phyloP scores from a whole-genome alignment of 2,888 invertebrate genomes.

The Abscondita cerata region DNA sequence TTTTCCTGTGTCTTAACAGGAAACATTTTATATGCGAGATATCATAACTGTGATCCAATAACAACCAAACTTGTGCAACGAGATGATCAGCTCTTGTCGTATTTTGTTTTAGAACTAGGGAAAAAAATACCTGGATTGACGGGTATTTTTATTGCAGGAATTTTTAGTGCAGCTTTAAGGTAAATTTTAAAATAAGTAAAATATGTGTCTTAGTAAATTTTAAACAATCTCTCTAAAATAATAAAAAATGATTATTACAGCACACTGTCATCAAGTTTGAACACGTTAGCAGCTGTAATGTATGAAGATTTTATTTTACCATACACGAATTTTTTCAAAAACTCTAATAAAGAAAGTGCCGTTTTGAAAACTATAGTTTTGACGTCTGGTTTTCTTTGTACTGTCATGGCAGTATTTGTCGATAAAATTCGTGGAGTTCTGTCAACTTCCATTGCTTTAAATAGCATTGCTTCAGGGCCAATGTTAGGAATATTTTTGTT shows the following conservation, averaged over 20 bases:
- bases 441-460: conserved; percentile 67
- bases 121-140: conserved; percentile 71
- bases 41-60: conserved; percentile 70
- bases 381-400: conserved; percentile 71
- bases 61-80: conserved; percentile 64
- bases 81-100: conserved; percentile 68
- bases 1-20: conserved; percentile 66
- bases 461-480: conserved; percentile 70
- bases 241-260: conserved; percentile 56
- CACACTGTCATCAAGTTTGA: conserved; percentile 68
- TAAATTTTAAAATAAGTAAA: no score
- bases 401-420: conserved; percentile 72
- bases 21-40: conserved; percentile 68
- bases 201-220: no score
- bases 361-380: conserved; percentile 65
- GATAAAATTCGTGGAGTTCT: conserved; percentile 71
- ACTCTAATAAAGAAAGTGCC: conserved; percentile 61
- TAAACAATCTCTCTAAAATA: neutral
- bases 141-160: conserved; percentile 76
- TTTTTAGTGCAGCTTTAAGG: conserved; percentile 76
- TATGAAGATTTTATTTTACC: conserved; percentile 70
- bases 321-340: conserved; percentile 61
- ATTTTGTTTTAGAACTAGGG: conserved; percentile 75
- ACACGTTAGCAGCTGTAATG: conserved; percentile 69
- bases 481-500: conserved; percentile 69